Evolutionary conservation across 2,113 vertebrate species (phyloP), one percentile per base, ranked within the genome.

Genomic region (Pollachius pollachius): DNA sequence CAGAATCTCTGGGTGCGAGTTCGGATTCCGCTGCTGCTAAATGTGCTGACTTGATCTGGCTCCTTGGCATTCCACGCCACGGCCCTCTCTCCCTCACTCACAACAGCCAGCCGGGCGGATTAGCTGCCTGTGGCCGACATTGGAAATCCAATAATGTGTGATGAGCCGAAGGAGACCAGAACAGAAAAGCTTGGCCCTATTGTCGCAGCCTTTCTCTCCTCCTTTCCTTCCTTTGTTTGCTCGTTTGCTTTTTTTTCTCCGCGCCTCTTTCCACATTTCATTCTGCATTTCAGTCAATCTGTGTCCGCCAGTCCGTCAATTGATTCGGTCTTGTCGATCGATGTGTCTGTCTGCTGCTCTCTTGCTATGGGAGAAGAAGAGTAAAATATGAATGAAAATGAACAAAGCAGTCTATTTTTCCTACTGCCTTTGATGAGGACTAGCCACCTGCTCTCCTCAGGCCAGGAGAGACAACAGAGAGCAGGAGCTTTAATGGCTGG

Each of bases 401-500:
- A 41, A 6, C 37, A 41, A 5, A 41, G 6, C 37, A 5, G 37
- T 11, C 37, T 83, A 81, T 61, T 70, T 27, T 77, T 82, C 21
- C 73, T 76, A 84, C 72, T 65, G 62, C 64, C 65, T 74, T 82
- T 80, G 70, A 73, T 79, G 86, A 90, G 37, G 37, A 41, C 3
- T 85, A 84, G 78, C 80, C 75, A 69, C 74, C 74, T 68, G 21
- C 77, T 82, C 75, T 81, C 85, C 80, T 78, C 9, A 69, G 87
- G 83, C 85, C 84, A 88, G 77, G 82, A 71, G 83, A 77, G 75
- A 60, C 81, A 67, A 90, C 93, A 91, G 88, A 89, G 88, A 65
- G 78, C 72, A 86, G 85, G 76, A 77, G 74, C 92, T 94, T 94
- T 92, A 90, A 94, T 90, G 90, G 91, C 89, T 89, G 91, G 92